A percentile compares a stretch with the other conserved stretches of the same genome.
Conservation (phyloP, 2,797 vertebrate species). For the Chromobotia macracanthus region DNA sequence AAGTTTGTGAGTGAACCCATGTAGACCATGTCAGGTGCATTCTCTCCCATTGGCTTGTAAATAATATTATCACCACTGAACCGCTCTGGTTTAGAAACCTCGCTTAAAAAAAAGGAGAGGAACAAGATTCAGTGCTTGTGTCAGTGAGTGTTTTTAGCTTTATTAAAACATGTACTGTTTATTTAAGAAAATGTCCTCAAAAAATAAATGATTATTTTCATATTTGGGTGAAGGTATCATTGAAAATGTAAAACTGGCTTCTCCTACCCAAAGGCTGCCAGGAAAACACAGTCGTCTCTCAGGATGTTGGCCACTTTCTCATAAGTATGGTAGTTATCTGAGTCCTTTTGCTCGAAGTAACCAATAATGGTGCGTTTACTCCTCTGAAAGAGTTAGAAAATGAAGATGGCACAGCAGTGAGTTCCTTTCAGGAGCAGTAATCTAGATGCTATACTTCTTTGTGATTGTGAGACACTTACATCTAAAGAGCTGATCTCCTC, state of each 20-base stretch:
- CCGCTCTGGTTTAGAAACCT: slow-evolving; percentile 88
- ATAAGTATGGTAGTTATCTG: slow-evolving; percentile 87
- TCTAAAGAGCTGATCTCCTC: slow-evolving; percentile 87
- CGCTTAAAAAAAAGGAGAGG: slow-evolving; percentile 69
- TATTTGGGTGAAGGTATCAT: not conserved
- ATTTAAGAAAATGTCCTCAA: not conserved
- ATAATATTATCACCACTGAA: slow-evolving; percentile 95
- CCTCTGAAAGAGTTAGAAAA: slow-evolving; percentile 75
- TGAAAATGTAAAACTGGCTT: not conserved
- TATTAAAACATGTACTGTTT: not conserved
- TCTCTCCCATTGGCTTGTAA: slow-evolving; percentile 91
- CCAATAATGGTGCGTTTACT: slow-evolving; percentile 94
- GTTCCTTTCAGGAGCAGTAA: not conserved
- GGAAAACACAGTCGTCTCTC: slow-evolving; percentile 90
- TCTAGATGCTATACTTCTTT: not conserved
- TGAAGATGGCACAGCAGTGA: not conserved
- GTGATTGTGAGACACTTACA: slow-evolving; percentile 77
- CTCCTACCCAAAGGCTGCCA: slow-evolving; percentile 90
- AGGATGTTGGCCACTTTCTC: slow-evolving; percentile 92
- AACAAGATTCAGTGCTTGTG: not conserved
- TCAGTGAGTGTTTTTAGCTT: not conserved
- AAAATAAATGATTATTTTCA: not conserved
- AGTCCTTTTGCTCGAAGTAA: slow-evolving; percentile 90
- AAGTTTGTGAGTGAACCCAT: slow-evolving; percentile 94
- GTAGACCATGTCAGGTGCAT: slow-evolving; percentile 93